Base-by-base conservation (phyloP, 2,888 invertebrate genomes). In the Galerucella pusilla region DNA sequence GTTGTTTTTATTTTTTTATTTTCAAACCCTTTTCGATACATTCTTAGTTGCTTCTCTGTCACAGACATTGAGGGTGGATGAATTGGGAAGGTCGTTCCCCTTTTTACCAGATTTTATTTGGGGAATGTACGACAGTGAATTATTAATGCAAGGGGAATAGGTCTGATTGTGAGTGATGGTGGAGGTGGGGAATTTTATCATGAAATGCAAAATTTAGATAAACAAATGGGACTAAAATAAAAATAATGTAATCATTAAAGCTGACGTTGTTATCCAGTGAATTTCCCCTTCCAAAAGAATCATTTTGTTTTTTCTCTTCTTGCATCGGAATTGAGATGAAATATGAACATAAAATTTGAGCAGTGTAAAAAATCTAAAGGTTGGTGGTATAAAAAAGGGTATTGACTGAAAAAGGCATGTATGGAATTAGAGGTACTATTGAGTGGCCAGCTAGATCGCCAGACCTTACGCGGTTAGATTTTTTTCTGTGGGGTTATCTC, bases 31-130 rank as follows among this genome's bases (percentile, higher is more conserved):
- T 9, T 59, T 65, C 20, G 12, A 20, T 46, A 65, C 9, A 20
- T 46, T 46, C 46, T 6, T 7, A 45, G 64, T 65, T 16, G 16
- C 64, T n/a, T 45, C 46, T 42, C 45, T 45, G 45, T 11, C n/a
- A 12, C 46, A 42, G 12, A 42, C 63, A 52, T 54, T 35, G 69
- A 69, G 74, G 65, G 63, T 65, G 65, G 69, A 64, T 66, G 57
- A 68, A 68, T 45, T 49, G 25, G 46, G 66, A 54, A 74, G 69
- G 66, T 74, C 69, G 65, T 74, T 74, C 49, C 74, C 69, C 74
- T 70, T 70, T 45, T 16, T 54, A 49, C 59, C 69, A 25, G 69
- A 69, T 61, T 69, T 69, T 61, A 49, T 61, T 61, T 49, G n/a
- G 68, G 35, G 16, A 57, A 68, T 57, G 57, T 45, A 45, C 64